Evolutionary conservation across 1,140 invertebrate species (phyloP).

Genomic region (Pseudomyrmex flavicornis): DNA sequence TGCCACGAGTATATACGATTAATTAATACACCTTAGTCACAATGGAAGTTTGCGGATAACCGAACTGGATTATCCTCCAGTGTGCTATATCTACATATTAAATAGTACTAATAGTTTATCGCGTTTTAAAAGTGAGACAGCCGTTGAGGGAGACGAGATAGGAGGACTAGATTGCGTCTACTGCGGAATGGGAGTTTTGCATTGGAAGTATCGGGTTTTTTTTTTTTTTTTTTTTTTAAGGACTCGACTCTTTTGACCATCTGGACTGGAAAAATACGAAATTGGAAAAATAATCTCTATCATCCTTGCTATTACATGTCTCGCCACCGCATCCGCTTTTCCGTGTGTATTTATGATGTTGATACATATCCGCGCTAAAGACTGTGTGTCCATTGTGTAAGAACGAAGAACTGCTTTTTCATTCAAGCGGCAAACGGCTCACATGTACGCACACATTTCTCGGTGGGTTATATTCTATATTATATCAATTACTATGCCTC

Average conservation of each 20-base stretch:
- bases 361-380: no score
- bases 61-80: background rate
- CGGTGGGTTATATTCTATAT: constrained; percentile 27
- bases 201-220: background rate
- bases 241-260: constrained; percentile 59
- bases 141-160: background rate
- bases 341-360: no score
- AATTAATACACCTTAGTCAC: constrained; percentile 18
- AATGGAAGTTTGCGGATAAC: background rate
- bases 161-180: constrained; percentile 33
- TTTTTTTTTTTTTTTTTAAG: constrained; percentile 21
- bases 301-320: constrained; percentile 44
- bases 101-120: constrained; percentile 29
- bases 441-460: background rate
- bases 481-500: constrained; percentile 20
- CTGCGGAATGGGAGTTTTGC: background rate
- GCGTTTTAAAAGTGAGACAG: constrained; percentile 10
- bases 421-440: constrained; percentile 16
- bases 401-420: background rate
- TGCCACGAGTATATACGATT: constrained; percentile 43
- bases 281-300: constrained; percentile 75
- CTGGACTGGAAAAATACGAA: constrained; percentile 66
- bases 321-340: constrained; percentile 1
- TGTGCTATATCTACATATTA: constrained; percentile 11
- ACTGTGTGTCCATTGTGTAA: no score